A percentile compares a stretch with the other conserved stretches of the same genome.
These are phyloP conservation scores for Oryzias melastigma DNA, from an alignment of 2,113 vertebrate genomes.

Conservation along the genomic window DNA sequence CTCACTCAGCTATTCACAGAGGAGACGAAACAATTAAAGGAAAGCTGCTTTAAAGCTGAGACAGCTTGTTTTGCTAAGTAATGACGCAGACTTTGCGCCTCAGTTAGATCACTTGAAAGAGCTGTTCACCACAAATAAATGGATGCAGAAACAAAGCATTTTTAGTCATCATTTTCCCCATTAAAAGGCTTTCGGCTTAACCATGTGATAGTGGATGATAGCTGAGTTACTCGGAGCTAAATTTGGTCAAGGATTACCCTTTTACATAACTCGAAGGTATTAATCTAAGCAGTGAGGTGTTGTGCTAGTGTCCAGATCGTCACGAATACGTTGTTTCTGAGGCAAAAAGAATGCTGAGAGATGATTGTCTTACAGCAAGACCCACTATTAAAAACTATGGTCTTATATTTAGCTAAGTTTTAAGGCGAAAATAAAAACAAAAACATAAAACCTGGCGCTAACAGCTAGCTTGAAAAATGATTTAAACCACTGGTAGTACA, in stretches of 20 bases:
- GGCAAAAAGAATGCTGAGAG: accelerated
- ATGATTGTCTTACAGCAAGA: no score
- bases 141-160: slow-evolving; percentile 1
- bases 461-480: background rate
- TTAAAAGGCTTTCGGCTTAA: slow-evolving; percentile 2
- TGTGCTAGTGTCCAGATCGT: background rate
- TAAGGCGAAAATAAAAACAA: background rate
- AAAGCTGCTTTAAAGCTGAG: slow-evolving; percentile 53
- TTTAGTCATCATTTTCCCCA: background rate
- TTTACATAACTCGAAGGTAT: slow-evolving; percentile 17
- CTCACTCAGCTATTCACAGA: slow-evolving; percentile 56
- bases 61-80: slow-evolving; percentile 57
- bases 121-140: slow-evolving; percentile 19
- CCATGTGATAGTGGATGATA: slow-evolving; percentile 37
- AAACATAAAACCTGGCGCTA: background rate
- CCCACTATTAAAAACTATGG: no score
- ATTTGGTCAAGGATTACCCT: slow-evolving; percentile 23
- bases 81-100: slow-evolving; percentile 52
- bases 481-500: no score
- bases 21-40: slow-evolving; percentile 75
- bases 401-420: background rate
- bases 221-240: slow-evolving; percentile 30
- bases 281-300: background rate
- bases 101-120: slow-evolving; percentile 46
- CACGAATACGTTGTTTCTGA: background rate